phyloP scores from a whole-genome alignment of 2,888 invertebrate species.

The Caradrina kadenii region DNA sequence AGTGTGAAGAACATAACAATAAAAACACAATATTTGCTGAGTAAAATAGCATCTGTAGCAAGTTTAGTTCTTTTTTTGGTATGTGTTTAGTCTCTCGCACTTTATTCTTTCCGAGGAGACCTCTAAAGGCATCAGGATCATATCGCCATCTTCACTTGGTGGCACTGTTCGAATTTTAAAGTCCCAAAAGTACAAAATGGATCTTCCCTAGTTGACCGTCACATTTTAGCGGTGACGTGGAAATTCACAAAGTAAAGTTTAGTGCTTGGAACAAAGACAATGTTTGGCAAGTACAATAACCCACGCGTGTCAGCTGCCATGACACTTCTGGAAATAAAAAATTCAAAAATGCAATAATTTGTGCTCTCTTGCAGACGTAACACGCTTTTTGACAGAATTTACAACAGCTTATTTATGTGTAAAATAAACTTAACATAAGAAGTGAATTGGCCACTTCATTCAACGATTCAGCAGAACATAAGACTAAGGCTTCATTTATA shows the following conservation, averaged over 20 bases:
- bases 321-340: not conserved
- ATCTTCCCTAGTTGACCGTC: too few species aligned
- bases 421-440: not conserved
- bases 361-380: not conserved
- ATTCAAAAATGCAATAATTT: not conserved
- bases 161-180: too few species aligned
- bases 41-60: too few species aligned
- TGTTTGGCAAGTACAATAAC: not conserved
- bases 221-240: not conserved
- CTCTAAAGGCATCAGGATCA: too few species aligned
- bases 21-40: not conserved
- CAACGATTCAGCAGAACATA: not conserved
- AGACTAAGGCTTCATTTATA: not conserved
- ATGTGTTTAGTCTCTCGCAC: not conserved
- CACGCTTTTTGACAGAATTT: not conserved
- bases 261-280: not conserved
- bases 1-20: not conserved
- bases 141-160: too few species aligned
- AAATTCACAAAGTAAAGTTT: constrained; percentile 3
- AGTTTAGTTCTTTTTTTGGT: not conserved
- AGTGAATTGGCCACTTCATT: too few species aligned
- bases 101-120: too few species aligned
- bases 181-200: too few species aligned
- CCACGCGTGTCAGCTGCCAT: not conserved
- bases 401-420: not conserved